Evolutionary conservation across 2,888 invertebrate species (phyloP).

Genomic region (Drosophila setosimentum): DNA sequence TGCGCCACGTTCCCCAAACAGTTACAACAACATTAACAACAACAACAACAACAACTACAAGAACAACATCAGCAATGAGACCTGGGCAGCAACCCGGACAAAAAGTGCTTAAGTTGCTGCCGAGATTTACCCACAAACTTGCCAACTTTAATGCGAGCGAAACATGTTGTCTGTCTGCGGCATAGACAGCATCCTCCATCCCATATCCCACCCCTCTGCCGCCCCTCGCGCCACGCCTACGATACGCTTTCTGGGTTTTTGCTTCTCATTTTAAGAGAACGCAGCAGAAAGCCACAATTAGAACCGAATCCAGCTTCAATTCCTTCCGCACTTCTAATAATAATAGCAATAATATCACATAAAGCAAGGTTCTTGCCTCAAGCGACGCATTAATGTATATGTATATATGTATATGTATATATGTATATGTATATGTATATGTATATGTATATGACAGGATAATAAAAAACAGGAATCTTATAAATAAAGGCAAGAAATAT

Average conservation of each 20-base stretch:
- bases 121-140: slow-evolving; percentile 56
- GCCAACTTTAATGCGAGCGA: slow-evolving; percentile 42
- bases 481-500: neutral
- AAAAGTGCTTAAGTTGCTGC: slow-evolving; percentile 36
- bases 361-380: slow-evolving; percentile 12
- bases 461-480: neutral
- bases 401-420: neutral
- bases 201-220: slow-evolving; percentile 1
- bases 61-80: slow-evolving; percentile 35
- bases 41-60: slow-evolving; percentile 12
- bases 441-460: neutral
- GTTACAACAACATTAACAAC: slow-evolving; percentile 55
- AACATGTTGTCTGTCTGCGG: slow-evolving; percentile 29
- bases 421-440: neutral
- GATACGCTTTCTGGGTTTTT: neutral
- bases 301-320: slow-evolving; percentile 3
- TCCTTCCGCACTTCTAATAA: slow-evolving; percentile 25
- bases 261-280: slow-evolving; percentile 28
- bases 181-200: neutral
- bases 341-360: slow-evolving; percentile 39
- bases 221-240: neutral
- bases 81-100: slow-evolving; percentile 9
- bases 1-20: slow-evolving; percentile 69
- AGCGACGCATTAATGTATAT: neutral
- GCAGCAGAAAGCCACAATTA: neutral